Conservation (phyloP, 2,797 vertebrate genomes). For the Arremon aurantiirostris region DNA sequence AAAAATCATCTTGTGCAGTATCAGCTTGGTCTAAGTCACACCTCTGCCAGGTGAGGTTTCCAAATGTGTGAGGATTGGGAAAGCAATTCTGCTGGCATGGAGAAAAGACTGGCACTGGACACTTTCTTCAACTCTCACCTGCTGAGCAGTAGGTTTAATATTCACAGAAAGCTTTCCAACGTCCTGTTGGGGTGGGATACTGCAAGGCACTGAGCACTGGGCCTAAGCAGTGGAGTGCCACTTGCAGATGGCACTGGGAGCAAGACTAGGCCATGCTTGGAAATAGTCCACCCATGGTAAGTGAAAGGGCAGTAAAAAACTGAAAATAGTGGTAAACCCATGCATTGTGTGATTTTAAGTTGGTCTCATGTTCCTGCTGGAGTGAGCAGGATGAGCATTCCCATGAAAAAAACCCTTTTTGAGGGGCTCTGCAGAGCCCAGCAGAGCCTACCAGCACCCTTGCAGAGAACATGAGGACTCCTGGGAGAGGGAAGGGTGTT, state of each 20-base stretch:
- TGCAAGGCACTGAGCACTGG: background rate
- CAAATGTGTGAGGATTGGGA: background rate
- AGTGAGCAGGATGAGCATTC: background rate
- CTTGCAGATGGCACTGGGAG: background rate
- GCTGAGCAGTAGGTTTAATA: background rate
- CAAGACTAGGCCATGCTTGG: background rate
- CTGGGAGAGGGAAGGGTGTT: rapidly evolving
- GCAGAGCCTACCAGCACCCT: background rate
- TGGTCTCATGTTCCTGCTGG: background rate
- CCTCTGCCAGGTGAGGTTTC: background rate
- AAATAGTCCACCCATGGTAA: background rate
- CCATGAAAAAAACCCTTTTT: background rate
- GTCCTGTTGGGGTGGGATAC: background rate
- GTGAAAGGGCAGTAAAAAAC: background rate
- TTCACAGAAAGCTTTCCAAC: background rate
- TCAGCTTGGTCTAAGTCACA: background rate
- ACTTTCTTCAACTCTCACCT: background rate
- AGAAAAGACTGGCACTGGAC: background rate
- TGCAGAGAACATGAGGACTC: background rate
- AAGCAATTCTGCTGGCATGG: background rate
- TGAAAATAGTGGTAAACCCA: background rate
- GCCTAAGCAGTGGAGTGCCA: background rate
- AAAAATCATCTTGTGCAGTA: background rate
- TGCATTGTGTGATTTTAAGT: background rate
- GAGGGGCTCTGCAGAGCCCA: background rate